phyloP scores from a whole-genome alignment of 2,797 vertebrate genomes.

The Alca torda region DNA sequence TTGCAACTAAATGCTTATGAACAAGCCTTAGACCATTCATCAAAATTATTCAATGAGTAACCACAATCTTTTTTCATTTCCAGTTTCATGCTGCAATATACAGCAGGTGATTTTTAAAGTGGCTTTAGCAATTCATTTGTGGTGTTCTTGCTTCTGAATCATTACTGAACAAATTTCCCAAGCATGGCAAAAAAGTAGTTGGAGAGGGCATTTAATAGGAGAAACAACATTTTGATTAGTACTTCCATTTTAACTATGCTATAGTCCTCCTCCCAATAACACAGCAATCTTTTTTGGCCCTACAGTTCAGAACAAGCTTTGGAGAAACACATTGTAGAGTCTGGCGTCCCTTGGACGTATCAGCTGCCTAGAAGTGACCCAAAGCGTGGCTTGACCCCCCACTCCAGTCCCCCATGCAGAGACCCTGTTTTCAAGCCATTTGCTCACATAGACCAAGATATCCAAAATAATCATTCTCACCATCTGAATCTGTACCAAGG shows the following conservation, averaged over 20 bases:
- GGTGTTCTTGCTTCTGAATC: neutral
- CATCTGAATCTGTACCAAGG: neutral
- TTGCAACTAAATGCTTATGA: slow-evolving; percentile 15
- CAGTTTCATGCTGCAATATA: neutral
- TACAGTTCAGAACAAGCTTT: neutral
- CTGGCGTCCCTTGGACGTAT: neutral
- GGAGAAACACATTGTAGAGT: neutral
- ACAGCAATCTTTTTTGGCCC: neutral
- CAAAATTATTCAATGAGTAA: slow-evolving; percentile 57
- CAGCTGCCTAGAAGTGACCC: neutral
- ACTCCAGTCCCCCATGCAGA: neutral
- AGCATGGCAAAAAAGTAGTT: neutral
- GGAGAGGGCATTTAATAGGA: neutral
- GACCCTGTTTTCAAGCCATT: neutral
- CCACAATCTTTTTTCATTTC: slow-evolving; percentile 9
- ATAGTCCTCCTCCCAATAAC: neutral
- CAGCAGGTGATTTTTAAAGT: slow-evolving; percentile 10
- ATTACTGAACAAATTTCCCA: neutral
- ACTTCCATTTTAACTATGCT: neutral
- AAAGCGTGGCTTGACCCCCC: fast-evolving
- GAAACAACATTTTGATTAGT: neutral
- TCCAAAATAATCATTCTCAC: neutral
- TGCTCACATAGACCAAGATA: neutral
- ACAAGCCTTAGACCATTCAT: slow-evolving; percentile 29
- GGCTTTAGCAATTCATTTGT: slow-evolving; percentile 36